Base-by-base conservation (phyloP, 1,140 invertebrate genomes). In the Sycobia sp. region DNA sequence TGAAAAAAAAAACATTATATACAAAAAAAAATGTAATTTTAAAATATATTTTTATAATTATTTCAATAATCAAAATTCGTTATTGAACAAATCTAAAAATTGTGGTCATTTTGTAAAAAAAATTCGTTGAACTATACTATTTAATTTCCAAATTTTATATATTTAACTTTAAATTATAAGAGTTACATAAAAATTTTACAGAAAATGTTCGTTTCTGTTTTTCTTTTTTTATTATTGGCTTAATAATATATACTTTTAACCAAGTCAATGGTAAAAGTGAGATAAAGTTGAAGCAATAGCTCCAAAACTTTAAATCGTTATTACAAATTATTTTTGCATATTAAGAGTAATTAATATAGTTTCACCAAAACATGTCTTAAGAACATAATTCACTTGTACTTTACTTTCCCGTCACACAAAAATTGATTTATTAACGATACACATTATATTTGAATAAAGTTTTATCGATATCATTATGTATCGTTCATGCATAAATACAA, bases 191-290 rank as follows among this genome's bases (percentile, higher is more conserved):
- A n/a, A n/a, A n/a, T n/a, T n/a, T 2, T 10, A 38, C 32, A 14
- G 14, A 49, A 29, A 29, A 3, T 29, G 27, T 49, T 49, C n/a
- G n/a, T n/a, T n/a, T n/a, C n/a, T n/a, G n/a, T 49, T 4, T 49
- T 49, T 14, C 1, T 16, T 49, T 49, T 49, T 27, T 49, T 49
- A 29, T n/a, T n/a, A n/a, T n/a, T n/a, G n/a, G 14, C 13, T 49
- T 11, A 46, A 46, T 5, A 46, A 46, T 46, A 46, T 25, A 4
- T 46, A 9, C 25, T 4, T 46, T 25, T 14, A 46, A 8, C 14
- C 18, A 50, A 50, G 18, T 25, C n/a, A 29, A 61, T 20, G n/a
- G 23, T 57, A 56, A 63, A 36, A 62, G 27, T 44, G 38, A 62
- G 23, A 55, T 38, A 65, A 65, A 56, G 58, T 55, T n/a, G 43